These are phyloP conservation scores for Philonicus albiceps DNA, from an alignment of 2,888 invertebrate species.

Conservation along the genomic window DNA sequence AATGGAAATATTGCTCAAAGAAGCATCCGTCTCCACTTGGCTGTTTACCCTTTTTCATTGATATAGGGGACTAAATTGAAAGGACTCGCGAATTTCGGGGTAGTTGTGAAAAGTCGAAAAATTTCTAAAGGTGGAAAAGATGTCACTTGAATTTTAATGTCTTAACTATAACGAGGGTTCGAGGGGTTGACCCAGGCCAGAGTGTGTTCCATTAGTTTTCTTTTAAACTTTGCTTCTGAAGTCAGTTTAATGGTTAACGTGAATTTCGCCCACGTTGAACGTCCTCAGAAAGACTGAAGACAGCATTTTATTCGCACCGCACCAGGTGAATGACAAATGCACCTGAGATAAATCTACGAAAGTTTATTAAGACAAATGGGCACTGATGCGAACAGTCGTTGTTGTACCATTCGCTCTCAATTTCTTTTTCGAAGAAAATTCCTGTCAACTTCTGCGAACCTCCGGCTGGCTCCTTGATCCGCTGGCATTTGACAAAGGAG, in stretches of 20 bases:
- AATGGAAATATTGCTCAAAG: neutral
- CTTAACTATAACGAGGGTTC: neutral
- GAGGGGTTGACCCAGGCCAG: neutral
- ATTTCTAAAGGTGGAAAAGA: neutral
- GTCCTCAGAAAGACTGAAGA: neutral
- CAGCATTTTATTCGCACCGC: conserved; percentile 22
- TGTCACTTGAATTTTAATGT: neutral
- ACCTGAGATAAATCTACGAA: conserved; percentile 50
- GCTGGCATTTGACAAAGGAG: conserved; percentile 52
- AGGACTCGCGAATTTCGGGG: neutral
- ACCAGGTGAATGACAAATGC: conserved; percentile 50
- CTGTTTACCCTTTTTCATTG: neutral
- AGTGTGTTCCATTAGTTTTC: neutral
- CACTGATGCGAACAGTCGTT: conserved; percentile 49
- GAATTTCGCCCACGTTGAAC: neutral
- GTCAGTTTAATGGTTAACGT: neutral
- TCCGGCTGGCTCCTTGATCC: conserved; percentile 43
- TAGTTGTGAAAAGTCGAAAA: neutral
- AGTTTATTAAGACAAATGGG: conserved; percentile 53
- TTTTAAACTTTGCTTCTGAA: neutral
- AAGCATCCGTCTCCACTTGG: neutral
- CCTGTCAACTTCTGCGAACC: conserved; percentile 23
- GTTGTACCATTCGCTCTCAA: conserved; percentile 31
- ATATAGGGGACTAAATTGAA: neutral
- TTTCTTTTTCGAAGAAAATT: conserved; percentile 5